Base-by-base conservation (phyloP, 2,113 vertebrate genomes). In the Shinisaurus crocodilurus region DNA sequence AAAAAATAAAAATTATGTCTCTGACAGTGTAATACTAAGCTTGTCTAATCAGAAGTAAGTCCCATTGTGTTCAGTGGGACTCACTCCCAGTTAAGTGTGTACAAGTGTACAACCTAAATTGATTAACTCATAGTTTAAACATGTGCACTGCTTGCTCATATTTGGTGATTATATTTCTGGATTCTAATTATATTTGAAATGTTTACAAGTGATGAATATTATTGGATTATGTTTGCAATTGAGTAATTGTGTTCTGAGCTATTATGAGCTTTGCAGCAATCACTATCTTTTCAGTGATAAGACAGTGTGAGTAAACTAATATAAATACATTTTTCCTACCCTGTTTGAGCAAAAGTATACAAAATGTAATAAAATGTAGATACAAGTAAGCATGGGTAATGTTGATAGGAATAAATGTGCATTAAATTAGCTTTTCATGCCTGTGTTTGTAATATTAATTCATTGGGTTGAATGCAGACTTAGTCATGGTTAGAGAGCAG, bases 101-200 rank as follows among this genome's bases (percentile, higher is more conserved):
- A 54, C 50, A 43, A 91, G 92, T 92, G 95, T 94, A 88, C 91
- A 69, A 86, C 93, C 91, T 92, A 79, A 92, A 95, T 93, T 95
- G 94, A 95, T 95, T 96, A 94, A 27, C 93, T 93, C 90, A 91
- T 93, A 93, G 92, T 50, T 94, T 95, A 96, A 96, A 94, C 93
- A 94, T 94, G 94, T 95, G 74, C 92, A 91, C 91, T 93, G 76
- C 94, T 95, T 93, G 93, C 87, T 93, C 84, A 92, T 94, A 95
- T 92, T 92, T 95, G 90, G 92, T 94, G 93, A 63, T 77, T 65
- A 93, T 90, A 91, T 88, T 95, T 94, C 91, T 87, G 93, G 91
- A 94, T 69, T 86, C 88, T 94, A 93, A 94, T 92, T 95, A 89
- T 94, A 90, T 94, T 96, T 94, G 90, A 96, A 96, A 95, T 93